Conservation (phyloP, 2,888 invertebrate genomes). For the Andrena camellia region DNA sequence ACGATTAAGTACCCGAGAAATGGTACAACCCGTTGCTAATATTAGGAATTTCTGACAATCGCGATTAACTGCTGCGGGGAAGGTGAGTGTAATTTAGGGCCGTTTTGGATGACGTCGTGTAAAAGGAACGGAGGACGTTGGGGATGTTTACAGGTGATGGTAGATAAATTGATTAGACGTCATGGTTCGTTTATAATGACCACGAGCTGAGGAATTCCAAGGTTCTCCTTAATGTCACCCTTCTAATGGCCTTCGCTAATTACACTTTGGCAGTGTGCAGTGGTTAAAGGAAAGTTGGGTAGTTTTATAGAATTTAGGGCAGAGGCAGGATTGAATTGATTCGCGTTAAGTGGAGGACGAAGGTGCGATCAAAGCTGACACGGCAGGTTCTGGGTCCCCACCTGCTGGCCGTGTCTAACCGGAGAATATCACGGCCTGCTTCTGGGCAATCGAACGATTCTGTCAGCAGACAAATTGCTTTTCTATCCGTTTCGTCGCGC, state of each 20-base stretch:
- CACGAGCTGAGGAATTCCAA: too few relatives aligned
- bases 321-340: neutral
- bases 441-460: constrained; percentile 44
- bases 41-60: too few relatives aligned
- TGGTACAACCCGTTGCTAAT: neutral
- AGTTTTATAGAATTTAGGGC: too few relatives aligned
- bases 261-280: neutral
- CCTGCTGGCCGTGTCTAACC: constrained; percentile 40
- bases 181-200: neutral
- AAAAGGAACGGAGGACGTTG: too few relatives aligned
- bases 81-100: too few relatives aligned
- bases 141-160: too few relatives aligned
- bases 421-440: constrained; percentile 19
- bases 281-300: neutral
- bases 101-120: too few relatives aligned
- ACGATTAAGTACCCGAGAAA: neutral
- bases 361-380: constrained; percentile 32
- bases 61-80: too few relatives aligned
- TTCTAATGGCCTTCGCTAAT: constrained; percentile 36
- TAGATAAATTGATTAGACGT: constrained; percentile 5
- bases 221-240: neutral
- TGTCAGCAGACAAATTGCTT: constrained; percentile 59
- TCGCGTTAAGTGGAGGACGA: neutral
- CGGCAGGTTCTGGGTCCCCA: constrained; percentile 27
- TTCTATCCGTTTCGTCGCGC: constrained; percentile 25